Evolutionary conservation across 2,888 invertebrate species (phyloP).

Genomic region (Aleiodes leptofemur): DNA sequence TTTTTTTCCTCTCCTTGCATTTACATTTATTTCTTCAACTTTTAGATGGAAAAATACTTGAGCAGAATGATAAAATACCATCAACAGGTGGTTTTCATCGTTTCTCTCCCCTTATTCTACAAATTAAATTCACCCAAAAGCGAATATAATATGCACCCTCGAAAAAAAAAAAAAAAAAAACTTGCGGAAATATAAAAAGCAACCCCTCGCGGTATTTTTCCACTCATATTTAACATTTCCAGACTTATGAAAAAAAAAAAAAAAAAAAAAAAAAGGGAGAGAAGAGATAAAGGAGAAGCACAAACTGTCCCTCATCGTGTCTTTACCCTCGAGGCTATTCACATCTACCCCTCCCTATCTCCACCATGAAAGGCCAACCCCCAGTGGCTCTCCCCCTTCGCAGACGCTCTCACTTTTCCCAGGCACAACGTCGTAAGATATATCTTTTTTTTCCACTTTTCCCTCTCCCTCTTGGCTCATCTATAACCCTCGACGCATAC

Average conservation of each 20-base stretch:
- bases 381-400: slow-evolving; percentile 21
- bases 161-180: too few species aligned
- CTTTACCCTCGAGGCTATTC: slow-evolving; percentile 30
- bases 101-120: not conserved
- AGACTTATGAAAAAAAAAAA: not conserved
- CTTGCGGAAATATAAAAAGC: not conserved
- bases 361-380: slow-evolving; percentile 33
- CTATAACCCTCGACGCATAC: slow-evolving; percentile 34
- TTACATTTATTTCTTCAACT: too few species aligned
- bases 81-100: slow-evolving; percentile 30
- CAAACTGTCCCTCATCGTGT: slow-evolving; percentile 32
- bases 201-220: not conserved
- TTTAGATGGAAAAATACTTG: too few species aligned
- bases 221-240: not conserved
- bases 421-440: slow-evolving; percentile 35
- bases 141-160: slow-evolving; percentile 16
- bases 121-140: not conserved
- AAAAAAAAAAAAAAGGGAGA: not conserved
- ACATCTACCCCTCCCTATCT: slow-evolving; percentile 7
- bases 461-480: slow-evolving; percentile 29
- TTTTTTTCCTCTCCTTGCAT: too few species aligned
- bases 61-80: not conserved
- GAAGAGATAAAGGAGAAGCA: not conserved
- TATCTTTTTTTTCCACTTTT: not conserved
- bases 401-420: slow-evolving; percentile 40